Conservation (phyloP, 2,113 vertebrate species). For the Eupsittula cactorum region DNA sequence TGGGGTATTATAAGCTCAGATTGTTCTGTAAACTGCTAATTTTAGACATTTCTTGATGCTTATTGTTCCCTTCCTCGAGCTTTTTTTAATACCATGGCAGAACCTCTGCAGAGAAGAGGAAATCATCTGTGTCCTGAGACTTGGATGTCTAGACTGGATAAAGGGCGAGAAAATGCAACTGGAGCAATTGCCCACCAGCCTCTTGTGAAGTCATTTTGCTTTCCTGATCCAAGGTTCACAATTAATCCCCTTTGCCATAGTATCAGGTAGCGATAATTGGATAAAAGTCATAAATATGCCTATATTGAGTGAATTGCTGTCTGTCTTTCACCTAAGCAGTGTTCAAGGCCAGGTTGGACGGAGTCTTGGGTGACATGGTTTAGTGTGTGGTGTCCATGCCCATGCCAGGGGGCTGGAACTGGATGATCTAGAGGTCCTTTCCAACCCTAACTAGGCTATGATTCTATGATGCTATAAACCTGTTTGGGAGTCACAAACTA, state of each 20-base stretch:
- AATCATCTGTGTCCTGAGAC: conserved; percentile 10
- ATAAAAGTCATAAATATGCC: neutral
- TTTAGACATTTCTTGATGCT: conserved; percentile 18
- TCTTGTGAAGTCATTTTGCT: neutral
- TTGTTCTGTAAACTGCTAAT: conserved; percentile 47
- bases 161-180: neutral
- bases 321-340: neutral
- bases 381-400: neutral
- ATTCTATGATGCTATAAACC: too few species aligned
- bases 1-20: neutral
- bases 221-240: neutral
- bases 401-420: neutral
- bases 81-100: neutral
- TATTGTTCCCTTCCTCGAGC: conserved; percentile 3
- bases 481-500: too few species aligned
- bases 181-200: neutral
- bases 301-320: neutral
- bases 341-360: neutral
- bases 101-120: neutral
- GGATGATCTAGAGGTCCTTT: too few species aligned
- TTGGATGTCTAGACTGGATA: neutral
- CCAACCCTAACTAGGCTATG: too few species aligned
- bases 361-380: neutral
- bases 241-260: neutral
- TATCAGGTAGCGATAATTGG: neutral